A percentile compares a stretch with the other conserved stretches of the same genome.
Evolutionary conservation across 2,113 vertebrate genomes (phyloP).

Genomic region (Archilochus colubris): DNA sequence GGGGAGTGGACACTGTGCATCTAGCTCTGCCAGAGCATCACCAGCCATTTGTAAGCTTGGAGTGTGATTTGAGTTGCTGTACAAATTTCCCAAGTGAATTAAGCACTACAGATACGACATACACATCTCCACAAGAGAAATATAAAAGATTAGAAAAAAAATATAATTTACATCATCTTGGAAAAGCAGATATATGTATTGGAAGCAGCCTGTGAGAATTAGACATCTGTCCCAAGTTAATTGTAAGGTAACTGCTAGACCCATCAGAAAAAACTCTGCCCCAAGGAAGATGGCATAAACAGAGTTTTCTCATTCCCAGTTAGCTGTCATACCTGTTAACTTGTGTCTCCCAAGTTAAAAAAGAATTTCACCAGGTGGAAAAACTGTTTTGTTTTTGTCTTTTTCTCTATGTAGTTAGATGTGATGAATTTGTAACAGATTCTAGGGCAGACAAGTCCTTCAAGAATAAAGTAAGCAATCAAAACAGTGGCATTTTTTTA

Average conservation of each 20-base stretch:
- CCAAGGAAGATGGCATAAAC: neutral
- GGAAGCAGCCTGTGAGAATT: neutral
- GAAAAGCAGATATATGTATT: neutral
- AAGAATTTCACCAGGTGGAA: neutral
- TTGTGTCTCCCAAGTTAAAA: neutral
- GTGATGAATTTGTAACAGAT: neutral
- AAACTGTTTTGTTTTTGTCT: neutral
- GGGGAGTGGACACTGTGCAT: neutral
- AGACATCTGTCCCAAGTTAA: neutral
- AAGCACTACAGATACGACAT: neutral
- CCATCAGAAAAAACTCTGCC: neutral
- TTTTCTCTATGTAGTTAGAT: neutral
- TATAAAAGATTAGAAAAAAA: neutral
- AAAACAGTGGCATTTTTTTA: neutral
- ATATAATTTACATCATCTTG: neutral
- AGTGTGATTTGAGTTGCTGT: neutral
- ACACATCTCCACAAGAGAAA: neutral
- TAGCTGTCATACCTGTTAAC: neutral
- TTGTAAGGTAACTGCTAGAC: neutral
- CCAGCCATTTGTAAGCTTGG: neutral
- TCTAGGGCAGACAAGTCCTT: neutral
- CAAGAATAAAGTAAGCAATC: neutral
- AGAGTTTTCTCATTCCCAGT: neutral
- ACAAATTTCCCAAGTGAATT: neutral
- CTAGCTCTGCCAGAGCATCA: neutral